phyloP scores from a whole-genome alignment of 2,797 vertebrate genomes.

The Tarsius wallacei region DNA sequence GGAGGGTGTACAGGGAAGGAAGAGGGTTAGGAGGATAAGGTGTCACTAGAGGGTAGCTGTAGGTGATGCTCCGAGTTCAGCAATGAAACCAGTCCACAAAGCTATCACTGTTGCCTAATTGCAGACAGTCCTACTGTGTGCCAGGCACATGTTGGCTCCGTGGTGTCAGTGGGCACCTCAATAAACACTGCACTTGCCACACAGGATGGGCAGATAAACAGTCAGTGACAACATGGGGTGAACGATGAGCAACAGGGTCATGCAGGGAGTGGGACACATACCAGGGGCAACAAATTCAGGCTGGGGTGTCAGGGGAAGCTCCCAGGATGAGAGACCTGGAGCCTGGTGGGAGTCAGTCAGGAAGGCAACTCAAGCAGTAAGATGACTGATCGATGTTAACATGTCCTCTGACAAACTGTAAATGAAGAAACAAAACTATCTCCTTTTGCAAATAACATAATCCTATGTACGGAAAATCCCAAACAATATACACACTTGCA shows the following conservation, averaged over 20 bases:
- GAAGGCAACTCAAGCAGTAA: background rate
- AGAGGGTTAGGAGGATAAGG: background rate
- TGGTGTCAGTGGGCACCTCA: background rate
- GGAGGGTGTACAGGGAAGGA: background rate
- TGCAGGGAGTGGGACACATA: accelerated
- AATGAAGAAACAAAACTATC: background rate
- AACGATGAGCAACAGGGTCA: background rate
- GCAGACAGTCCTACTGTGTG: background rate
- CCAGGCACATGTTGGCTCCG: background rate
- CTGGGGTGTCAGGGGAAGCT: background rate
- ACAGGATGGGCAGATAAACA: too few species aligned
- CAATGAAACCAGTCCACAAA: background rate
- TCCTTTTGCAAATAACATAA: background rate
- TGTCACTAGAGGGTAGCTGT: background rate
- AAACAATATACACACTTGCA: background rate
- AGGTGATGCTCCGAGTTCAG: background rate
- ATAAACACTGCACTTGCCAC: background rate
- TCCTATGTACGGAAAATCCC: background rate
- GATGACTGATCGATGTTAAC: background rate
- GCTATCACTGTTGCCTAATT: background rate
- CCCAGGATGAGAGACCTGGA: background rate
- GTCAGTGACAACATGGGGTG: background rate
- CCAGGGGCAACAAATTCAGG: background rate
- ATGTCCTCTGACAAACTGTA: background rate
- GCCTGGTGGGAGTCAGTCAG: accelerated